Evolutionary conservation across 2,888 invertebrate species (phyloP).

Genomic region (Drosophila robusta): DNA sequence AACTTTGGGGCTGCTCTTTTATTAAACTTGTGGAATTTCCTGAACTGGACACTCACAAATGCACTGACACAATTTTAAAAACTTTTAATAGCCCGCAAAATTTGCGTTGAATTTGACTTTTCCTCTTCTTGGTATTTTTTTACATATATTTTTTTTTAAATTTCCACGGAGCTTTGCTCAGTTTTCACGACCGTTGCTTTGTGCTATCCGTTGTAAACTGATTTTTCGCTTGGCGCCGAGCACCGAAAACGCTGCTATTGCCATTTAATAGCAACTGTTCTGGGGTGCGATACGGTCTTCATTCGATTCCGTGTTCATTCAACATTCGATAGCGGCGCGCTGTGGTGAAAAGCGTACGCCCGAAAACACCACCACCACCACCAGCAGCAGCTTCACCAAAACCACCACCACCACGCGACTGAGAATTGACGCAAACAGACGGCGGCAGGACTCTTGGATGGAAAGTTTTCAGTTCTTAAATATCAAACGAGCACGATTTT

Average conservation of each 20-base stretch:
- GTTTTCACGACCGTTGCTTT: constrained; percentile 83
- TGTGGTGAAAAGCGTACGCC: constrained; percentile 53
- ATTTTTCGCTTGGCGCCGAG: constrained; percentile 70
- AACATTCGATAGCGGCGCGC: constrained; percentile 35
- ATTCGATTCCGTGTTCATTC: constrained; percentile 40
- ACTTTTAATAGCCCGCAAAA: constrained; percentile 27
- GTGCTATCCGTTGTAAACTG: constrained; percentile 85
- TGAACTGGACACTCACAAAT: constrained; percentile 19
- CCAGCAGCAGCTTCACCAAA: background rate
- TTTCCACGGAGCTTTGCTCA: constrained; percentile 60
- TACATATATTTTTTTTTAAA: constrained; percentile 7
- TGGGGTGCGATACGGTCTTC: constrained; percentile 32
- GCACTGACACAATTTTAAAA: constrained; percentile 19
- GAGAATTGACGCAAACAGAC: constrained; percentile 22
- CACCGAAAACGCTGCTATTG: constrained; percentile 32
- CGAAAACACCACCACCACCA: constrained; percentile 29
- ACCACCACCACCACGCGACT: constrained; percentile 3
- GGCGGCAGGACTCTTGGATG: constrained; percentile 33
- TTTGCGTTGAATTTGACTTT: constrained; percentile 31
- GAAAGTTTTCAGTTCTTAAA: constrained; percentile 45
- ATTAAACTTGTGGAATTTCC: constrained; percentile 46
- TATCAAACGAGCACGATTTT: constrained; percentile 10
- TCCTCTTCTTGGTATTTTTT: constrained; percentile 1
- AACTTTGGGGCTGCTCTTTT: constrained; percentile 23
- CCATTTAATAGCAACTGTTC: constrained; percentile 30